Percentiles rank a stretch among this genome's conserved stretches.
Conservation (phyloP, 2,113 vertebrate genomes). For the Chloropsis hardwickii region DNA sequence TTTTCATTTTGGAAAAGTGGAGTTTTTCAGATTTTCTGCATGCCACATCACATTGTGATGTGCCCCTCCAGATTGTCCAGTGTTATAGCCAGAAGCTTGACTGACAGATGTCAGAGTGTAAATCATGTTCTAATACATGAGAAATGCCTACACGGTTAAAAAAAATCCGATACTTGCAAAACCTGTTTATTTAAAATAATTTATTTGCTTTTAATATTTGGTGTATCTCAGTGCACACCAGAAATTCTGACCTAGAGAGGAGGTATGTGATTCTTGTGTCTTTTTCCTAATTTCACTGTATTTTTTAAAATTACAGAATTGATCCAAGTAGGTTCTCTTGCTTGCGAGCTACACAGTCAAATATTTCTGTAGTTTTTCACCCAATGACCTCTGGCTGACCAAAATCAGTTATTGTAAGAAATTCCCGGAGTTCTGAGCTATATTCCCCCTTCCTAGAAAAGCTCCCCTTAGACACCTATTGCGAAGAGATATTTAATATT, state of each 20-base stretch:
- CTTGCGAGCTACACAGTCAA: not conserved
- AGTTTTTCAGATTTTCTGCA: slow-evolving; percentile 8
- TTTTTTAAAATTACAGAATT: not conserved
- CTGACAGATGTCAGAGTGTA: slow-evolving; percentile 36
- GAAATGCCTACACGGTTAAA: not conserved
- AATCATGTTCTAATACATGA: not conserved
- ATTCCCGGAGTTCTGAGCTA: not conserved
- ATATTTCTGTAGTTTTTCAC: not conserved
- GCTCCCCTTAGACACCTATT: not conserved
- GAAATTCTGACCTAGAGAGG: not conserved
- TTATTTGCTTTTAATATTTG: not conserved
- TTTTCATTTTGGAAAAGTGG: slow-evolving; percentile 25
- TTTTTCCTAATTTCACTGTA: not conserved
- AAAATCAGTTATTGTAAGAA: not conserved
- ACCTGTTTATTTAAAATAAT: not conserved
- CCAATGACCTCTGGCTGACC: not conserved
- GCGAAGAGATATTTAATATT: not conserved
- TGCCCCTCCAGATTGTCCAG: slow-evolving; percentile 9
- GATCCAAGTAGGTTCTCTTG: not conserved
- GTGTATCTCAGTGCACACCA: not conserved
- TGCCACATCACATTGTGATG: not conserved
- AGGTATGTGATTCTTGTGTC: fast-evolving
- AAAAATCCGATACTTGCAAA: not conserved
- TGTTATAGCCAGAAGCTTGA: slow-evolving; percentile 6
- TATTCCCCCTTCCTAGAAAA: not conserved